Evolutionary conservation across 1,140 invertebrate genomes (phyloP).

Genomic region (Agrypnia vestita): DNA sequence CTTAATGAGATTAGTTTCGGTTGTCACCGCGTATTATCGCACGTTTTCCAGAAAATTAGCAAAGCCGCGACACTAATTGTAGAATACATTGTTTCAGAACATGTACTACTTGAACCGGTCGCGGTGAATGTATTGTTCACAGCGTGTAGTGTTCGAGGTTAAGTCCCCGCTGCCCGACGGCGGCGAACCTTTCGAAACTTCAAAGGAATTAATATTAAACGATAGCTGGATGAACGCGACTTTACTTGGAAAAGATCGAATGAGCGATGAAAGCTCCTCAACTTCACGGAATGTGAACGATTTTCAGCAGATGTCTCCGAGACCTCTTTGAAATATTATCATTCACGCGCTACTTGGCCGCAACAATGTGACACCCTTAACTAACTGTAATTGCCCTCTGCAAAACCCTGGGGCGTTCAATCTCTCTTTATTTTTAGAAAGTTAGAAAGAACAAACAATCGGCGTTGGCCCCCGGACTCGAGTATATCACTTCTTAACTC

Average conservation of each 20-base stretch:
- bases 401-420: too few relatives aligned
- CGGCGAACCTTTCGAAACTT: neutral
- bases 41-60: neutral
- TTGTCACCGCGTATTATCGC: too few relatives aligned
- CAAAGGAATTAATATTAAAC: constrained; percentile 1
- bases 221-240: neutral
- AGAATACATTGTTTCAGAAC: too few relatives aligned
- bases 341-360: neutral
- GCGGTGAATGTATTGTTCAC: neutral
- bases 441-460: too few relatives aligned
- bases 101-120: neutral
- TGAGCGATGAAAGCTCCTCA: neutral
- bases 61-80: neutral
- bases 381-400: too few relatives aligned
- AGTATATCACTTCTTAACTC: too few relatives aligned
- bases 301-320: neutral
- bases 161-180: neutral
- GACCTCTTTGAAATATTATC: neutral
- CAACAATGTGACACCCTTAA: too few relatives aligned
- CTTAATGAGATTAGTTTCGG: too few relatives aligned
- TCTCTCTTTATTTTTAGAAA: too few relatives aligned
- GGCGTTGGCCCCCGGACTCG: too few relatives aligned
- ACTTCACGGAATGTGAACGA: neutral
- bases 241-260: neutral
- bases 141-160: neutral